Conservation (phyloP, 1,140 invertebrate species). For the Apocrypta bakeri region DNA sequence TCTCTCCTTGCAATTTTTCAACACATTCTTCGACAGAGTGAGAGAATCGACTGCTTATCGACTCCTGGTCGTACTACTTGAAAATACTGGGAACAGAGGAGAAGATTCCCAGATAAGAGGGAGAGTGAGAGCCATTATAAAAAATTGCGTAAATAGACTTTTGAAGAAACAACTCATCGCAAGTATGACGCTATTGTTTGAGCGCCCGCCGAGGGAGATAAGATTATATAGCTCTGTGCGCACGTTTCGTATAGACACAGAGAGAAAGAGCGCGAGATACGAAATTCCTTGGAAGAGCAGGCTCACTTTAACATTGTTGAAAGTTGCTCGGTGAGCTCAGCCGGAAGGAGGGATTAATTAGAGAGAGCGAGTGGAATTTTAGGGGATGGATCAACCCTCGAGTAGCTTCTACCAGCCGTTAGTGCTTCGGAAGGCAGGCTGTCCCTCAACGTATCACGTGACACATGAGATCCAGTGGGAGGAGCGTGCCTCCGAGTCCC, state of each 20-base stretch:
- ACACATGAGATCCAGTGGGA: constrained; percentile 63
- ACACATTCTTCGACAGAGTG: not conserved
- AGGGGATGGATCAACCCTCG: constrained; percentile 56
- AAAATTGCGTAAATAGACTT: not conserved
- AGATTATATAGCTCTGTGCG: not conserved
- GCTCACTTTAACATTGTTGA: not conserved
- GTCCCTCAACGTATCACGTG: constrained; percentile 62
- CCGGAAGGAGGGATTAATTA: constrained; percentile 19
- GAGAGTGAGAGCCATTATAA: not conserved
- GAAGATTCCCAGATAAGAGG: too few relatives aligned
- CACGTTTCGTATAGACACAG: too few relatives aligned
- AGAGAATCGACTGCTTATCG: too few relatives aligned
- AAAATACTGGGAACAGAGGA: not conserved
- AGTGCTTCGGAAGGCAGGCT: constrained; percentile 58
- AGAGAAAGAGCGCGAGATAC: too few relatives aligned
- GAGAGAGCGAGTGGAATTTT: constrained; percentile 44
- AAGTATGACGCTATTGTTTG: constrained; percentile 33
- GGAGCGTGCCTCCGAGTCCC: constrained; percentile 64
- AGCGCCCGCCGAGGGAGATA: constrained; percentile 21
- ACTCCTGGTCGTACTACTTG: not conserved
- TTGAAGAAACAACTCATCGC: not conserved
- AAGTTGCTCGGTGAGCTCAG: not conserved
- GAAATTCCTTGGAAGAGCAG: not conserved
- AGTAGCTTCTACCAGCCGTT: not conserved
- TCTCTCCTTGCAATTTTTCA: not conserved